These are phyloP conservation scores for Scaptomyza polygonia DNA, from an alignment of 2,888 invertebrate genomes.

Conservation along the genomic window DNA sequence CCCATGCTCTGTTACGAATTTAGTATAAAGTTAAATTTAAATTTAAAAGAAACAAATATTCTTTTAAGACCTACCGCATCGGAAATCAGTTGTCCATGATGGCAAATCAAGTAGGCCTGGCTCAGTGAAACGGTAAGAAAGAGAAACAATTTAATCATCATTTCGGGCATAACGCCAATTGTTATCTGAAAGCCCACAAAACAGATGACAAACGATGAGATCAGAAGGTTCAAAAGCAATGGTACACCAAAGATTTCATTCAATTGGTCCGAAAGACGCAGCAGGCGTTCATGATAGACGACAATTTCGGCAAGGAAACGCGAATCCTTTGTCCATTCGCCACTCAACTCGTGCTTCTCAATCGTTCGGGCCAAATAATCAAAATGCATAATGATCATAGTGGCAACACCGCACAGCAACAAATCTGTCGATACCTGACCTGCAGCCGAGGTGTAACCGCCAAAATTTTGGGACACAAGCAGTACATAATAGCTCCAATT, in stretches of 20 bases:
- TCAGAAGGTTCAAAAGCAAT: conserved; percentile 76
- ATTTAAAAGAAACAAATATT: not conserved
- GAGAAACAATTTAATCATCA: conserved; percentile 69
- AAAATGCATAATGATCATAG: conserved; percentile 81
- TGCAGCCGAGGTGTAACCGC: conserved; percentile 73
- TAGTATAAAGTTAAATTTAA: not conserved
- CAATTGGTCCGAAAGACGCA: conserved; percentile 58
- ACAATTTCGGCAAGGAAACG: conserved; percentile 54
- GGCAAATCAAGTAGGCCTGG: conserved; percentile 78
- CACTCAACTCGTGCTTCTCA: conserved; percentile 20
- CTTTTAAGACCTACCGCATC: conserved; percentile 62
- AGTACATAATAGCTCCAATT: conserved; percentile 69
- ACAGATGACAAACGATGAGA: conserved; percentile 81
- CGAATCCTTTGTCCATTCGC: conserved; percentile 47
- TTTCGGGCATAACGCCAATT: conserved; percentile 57
- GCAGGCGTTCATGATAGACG: conserved; percentile 69
- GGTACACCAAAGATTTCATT: conserved; percentile 81
- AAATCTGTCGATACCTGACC: conserved; percentile 81
- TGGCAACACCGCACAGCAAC: conserved; percentile 73
- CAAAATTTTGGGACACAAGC: conserved; percentile 60
- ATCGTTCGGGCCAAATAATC: conserved; percentile 66
- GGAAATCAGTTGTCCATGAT: conserved; percentile 74
- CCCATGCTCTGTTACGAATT: conserved; percentile 51
- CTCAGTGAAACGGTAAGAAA: conserved; percentile 72
- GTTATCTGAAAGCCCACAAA: conserved; percentile 82